A percentile compares a stretch with the other conserved stretches of the same genome.
phyloP scores from a whole-genome alignment of 2,113 vertebrate species.

The Cyphomyrus discorhynchus region DNA sequence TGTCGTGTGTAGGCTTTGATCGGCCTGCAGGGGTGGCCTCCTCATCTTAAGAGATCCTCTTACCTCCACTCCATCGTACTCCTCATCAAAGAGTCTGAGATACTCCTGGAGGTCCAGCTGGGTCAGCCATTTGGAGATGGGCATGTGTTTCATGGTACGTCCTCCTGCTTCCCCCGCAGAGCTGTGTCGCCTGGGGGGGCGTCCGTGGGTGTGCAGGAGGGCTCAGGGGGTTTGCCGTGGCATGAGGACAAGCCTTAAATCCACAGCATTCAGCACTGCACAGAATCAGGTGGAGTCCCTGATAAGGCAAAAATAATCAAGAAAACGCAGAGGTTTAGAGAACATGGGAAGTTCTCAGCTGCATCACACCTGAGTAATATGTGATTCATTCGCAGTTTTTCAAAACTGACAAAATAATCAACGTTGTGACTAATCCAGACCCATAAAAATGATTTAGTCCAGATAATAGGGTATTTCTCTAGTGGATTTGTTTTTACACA shows the following conservation, averaged over 20 bases:
- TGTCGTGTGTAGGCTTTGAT: not conserved
- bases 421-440: not conserved
- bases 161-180: not conserved
- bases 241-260: not conserved
- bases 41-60: conserved; percentile 20
- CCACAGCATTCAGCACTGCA: not conserved
- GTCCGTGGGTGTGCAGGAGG: not conserved
- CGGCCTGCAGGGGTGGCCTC: not conserved
- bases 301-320: not conserved
- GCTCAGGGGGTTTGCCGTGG: not conserved
- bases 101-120: conserved; percentile 68
- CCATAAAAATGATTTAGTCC: not conserved
- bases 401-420: not conserved
- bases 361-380: not conserved
- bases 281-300: not conserved
- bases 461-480: not conserved
- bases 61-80: conserved; percentile 67
- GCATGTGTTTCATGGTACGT: conserved; percentile 56
- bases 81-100: conserved; percentile 58
- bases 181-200: not conserved
- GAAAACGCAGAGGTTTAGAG: not conserved
- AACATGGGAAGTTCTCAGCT: not conserved
- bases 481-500: not conserved
- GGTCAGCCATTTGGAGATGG: conserved; percentile 65
- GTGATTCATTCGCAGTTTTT: not conserved